Conservation (phyloP, 2,888 invertebrate species). For the Melitaea athalia region DNA sequence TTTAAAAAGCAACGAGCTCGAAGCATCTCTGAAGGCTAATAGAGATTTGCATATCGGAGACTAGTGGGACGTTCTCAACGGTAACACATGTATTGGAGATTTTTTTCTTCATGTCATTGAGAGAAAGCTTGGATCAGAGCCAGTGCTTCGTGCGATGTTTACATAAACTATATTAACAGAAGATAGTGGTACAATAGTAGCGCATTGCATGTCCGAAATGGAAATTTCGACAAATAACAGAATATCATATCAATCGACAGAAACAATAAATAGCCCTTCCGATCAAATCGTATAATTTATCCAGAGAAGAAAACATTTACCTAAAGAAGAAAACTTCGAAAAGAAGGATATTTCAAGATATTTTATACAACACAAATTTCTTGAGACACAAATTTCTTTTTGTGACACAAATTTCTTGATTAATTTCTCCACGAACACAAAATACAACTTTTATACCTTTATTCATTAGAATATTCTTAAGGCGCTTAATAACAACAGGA, state of each 20-base stretch:
- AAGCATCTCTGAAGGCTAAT: constrained; percentile 48
- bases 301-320: too few species aligned
- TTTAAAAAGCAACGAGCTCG: constrained; percentile 49
- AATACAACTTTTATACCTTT: neutral
- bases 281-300: too few species aligned
- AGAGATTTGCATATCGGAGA: constrained; percentile 44
- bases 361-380: neutral
- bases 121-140: constrained; percentile 29
- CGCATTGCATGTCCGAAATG: neutral
- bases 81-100: constrained; percentile 31
- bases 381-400: neutral
- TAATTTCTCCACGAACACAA: neutral
- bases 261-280: too few species aligned
- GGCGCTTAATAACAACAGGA: constrained; percentile 7
- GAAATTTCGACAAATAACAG: neutral
- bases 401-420: neutral
- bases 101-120: constrained; percentile 30
- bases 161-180: constrained; percentile 17
- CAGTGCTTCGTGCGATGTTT: constrained; percentile 28
- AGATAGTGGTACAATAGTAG: neutral
- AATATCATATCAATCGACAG: neutral
- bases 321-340: too few species aligned
- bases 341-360: neutral
- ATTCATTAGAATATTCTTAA: constrained; percentile 12
- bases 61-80: constrained; percentile 27